Conservation (phyloP, 2,113 vertebrate species). For the Gorilla gorilla region DNA sequence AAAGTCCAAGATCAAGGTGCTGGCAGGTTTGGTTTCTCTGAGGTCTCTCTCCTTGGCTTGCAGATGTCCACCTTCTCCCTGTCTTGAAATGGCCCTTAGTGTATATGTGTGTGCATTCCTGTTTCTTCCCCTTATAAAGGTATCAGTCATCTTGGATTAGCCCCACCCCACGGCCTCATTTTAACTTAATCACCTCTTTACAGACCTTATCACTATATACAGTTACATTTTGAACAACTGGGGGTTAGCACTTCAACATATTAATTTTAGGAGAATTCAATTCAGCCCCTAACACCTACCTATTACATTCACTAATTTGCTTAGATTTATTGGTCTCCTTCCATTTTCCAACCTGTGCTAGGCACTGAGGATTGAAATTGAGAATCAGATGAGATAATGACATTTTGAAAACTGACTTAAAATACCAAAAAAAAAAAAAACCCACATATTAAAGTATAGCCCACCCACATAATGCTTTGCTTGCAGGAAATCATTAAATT, state of each 20-base stretch:
- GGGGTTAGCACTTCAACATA: neutral
- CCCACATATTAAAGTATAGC: neutral
- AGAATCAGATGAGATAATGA: neutral
- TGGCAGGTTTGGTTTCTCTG: neutral
- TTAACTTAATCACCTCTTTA: neutral
- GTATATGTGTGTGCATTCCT: too few species aligned
- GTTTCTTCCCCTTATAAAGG: neutral
- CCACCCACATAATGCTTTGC: neutral
- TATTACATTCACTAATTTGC: neutral
- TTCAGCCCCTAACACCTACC: neutral
- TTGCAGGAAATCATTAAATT: slow-evolving; percentile 17
- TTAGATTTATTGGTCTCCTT: neutral
- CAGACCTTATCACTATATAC: neutral
- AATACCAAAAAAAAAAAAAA: neutral
- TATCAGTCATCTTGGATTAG: neutral
- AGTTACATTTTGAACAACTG: neutral
- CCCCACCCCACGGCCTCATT: neutral
- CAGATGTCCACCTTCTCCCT: neutral
- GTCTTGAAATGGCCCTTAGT: neutral
- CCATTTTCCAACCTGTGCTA: neutral
- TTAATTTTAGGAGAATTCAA: neutral
- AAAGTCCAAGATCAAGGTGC: neutral
- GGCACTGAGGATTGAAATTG: neutral
- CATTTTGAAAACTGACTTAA: slow-evolving; percentile 15
- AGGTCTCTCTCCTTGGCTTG: neutral